These are phyloP conservation scores for Mylabris phalerata DNA, from an alignment of 1,140 invertebrate species.

Conservation along the genomic window DNA sequence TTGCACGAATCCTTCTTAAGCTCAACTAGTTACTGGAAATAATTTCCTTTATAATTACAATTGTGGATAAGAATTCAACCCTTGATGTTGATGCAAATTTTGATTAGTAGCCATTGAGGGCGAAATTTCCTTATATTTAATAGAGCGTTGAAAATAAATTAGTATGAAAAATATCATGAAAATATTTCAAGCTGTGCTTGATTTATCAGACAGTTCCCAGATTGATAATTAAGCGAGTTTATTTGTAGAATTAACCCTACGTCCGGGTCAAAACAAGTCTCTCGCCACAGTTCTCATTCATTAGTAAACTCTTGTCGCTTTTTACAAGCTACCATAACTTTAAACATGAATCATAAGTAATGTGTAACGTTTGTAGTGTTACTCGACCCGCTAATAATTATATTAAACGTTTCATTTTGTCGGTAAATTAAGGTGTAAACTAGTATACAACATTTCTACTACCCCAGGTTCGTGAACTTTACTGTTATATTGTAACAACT, in stretches of 20 bases:
- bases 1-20: too few species aligned
- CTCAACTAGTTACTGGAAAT: too few species aligned
- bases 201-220: slow-evolving; percentile 14
- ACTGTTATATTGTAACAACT: slow-evolving; percentile 7
- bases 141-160: neutral
- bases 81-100: too few species aligned
- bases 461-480: slow-evolving; percentile 12
- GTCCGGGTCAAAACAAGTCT: slow-evolving; percentile 20
- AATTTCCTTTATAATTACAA: too few species aligned
- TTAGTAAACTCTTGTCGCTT: slow-evolving; percentile 20
- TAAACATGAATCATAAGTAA: slow-evolving; percentile 23
- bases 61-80: too few species aligned
- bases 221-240: slow-evolving; percentile 23
- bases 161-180: slow-evolving; percentile 3
- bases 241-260: slow-evolving; percentile 23
- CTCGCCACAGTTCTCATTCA: slow-evolving; percentile 20
- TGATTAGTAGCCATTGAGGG: too few species aligned
- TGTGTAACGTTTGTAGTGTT: slow-evolving; percentile 16
- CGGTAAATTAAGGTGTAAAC: slow-evolving; percentile 16
- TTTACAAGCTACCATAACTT: slow-evolving; percentile 17
- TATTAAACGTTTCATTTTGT: slow-evolving; percentile 22
- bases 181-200: slow-evolving; percentile 12
- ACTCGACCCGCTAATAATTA: slow-evolving; percentile 19
- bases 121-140: too few species aligned
- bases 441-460: slow-evolving; percentile 6